Evolutionary conservation across 2,113 vertebrate species (phyloP), one percentile per base, ranked within the genome.

Genomic region (Seriola rivoliana): DNA sequence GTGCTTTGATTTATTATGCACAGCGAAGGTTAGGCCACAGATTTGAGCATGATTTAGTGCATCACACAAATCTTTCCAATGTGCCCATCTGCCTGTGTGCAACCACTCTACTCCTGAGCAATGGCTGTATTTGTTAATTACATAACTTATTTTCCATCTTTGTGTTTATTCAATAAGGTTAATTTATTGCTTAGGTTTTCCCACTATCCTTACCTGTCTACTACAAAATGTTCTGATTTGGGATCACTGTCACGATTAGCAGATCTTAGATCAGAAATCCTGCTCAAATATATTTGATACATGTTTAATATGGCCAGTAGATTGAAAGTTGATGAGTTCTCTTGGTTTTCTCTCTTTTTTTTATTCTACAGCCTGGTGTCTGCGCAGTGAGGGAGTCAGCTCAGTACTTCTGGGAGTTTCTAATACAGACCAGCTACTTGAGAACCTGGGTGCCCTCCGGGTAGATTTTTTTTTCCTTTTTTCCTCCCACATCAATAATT

Each of bases 321-420:
- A 38, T 3, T 44, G 48, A 12, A 57, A 36, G 54, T 21, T 29
- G 29, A 29, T 29, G 29, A 29, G 4, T 64, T 46, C 2, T 4
- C 10, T 4, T 50, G 5, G 3, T 58, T 67, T 59, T 66, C 16
- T 74, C 13, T 36, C 32, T 44, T 25, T 46, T 32, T 48, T 85
- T 19, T 46, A 46, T 55, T 50, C 50, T 23, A 5, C 90, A 98
- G 97, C 97, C 10, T 98, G 97, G 97, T 98, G 97, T 91, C 96
- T 98, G 84, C 95, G 96, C 73, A 97, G 95, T 48, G 97, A 98
- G 71, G 96, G 97, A 5, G 97, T 98, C 85, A 98, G 97, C 90
- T 97, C 96, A 0, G 97, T 98, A 13, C 94, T 98, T 69, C 94
- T 98, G 77, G 97, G 97, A 9, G 97, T 97, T 77, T 97, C 96